Evolutionary conservation across 2,797 vertebrate genomes (phyloP).

Genomic region (Chelonia mydas): DNA sequence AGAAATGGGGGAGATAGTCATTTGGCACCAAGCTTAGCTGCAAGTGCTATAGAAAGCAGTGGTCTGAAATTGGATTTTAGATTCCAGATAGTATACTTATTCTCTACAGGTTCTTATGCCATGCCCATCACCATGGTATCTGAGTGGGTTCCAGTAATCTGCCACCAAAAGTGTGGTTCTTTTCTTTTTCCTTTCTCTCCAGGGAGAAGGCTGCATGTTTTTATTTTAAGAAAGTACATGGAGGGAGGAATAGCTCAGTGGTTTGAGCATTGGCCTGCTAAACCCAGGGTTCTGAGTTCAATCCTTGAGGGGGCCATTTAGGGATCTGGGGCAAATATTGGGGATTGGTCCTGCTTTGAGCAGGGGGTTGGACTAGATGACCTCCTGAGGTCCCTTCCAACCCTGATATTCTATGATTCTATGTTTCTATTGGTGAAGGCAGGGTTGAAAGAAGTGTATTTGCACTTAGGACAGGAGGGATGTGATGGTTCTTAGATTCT

Average conservation of each 20-base stretch:
- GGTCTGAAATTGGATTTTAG: not conserved
- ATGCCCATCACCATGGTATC: not conserved
- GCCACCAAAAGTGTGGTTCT: not conserved
- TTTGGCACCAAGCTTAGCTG: not conserved
- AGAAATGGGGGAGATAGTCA: accelerated
- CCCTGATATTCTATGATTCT: no score
- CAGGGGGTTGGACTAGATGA: no score
- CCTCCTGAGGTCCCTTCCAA: no score
- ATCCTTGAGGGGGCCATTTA: no score
- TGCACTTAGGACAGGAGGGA: not conserved
- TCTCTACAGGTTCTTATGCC: not conserved
- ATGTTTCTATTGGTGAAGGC: not conserved
- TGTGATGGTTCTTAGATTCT: not conserved
- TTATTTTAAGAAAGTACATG: not conserved
- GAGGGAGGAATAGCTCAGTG: no score
- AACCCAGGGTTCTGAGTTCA: no score
- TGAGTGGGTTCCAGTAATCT: not conserved
- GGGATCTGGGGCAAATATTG: no score
- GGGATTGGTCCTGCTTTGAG: no score
- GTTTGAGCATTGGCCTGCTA: no score
- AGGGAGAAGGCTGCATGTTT: not conserved
- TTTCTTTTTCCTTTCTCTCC: not conserved
- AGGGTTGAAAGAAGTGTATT: not conserved
- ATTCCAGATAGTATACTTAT: not conserved
- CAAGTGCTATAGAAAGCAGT: not conserved